Percentiles rank a stretch among this genome's conserved stretches.
Conservation (phyloP, 2,888 invertebrate species). For the Papilio protenor region DNA sequence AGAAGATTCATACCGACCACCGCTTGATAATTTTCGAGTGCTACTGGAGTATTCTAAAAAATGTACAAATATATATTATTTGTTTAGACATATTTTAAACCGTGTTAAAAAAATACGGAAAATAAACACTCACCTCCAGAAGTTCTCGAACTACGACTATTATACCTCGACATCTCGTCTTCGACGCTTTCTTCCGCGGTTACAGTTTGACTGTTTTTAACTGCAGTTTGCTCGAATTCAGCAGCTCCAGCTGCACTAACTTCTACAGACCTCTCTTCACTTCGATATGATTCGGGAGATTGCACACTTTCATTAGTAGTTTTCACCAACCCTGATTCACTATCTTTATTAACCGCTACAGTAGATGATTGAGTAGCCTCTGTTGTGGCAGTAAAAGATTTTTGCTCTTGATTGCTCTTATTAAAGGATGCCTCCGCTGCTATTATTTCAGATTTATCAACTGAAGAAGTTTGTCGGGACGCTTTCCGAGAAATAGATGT, state of each 20-base stretch:
- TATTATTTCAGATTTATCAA: constrained; percentile 5
- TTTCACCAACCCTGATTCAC: neutral
- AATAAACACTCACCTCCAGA: constrained; percentile 81
- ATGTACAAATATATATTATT: neutral
- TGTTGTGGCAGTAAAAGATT: neutral
- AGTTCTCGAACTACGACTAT: constrained; percentile 85
- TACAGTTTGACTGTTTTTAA: constrained; percentile 72
- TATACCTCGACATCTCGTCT: constrained; percentile 84
- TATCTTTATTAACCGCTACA: constrained; percentile 6
- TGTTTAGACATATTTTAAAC: neutral
- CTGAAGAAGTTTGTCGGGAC: constrained; percentile 10
- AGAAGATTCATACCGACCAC: constrained; percentile 73
- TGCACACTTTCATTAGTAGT: constrained; percentile 21
- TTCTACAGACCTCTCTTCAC: constrained; percentile 7
- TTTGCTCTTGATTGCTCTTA: constrained; percentile 9
- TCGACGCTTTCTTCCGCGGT: constrained; percentile 67
- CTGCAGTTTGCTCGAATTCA: constrained; percentile 53
- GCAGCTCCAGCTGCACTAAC: constrained; percentile 56
- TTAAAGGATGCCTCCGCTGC: constrained; percentile 15
- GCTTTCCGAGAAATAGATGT: constrained; percentile 25
- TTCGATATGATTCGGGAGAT: constrained; percentile 34
- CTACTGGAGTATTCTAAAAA: constrained; percentile 76
- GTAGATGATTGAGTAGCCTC: constrained; percentile 50
- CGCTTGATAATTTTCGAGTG: constrained; percentile 67
- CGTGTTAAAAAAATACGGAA: neutral